phyloP scores from a whole-genome alignment of 2,113 vertebrate genomes.

The Dromaius novaehollandiae region DNA sequence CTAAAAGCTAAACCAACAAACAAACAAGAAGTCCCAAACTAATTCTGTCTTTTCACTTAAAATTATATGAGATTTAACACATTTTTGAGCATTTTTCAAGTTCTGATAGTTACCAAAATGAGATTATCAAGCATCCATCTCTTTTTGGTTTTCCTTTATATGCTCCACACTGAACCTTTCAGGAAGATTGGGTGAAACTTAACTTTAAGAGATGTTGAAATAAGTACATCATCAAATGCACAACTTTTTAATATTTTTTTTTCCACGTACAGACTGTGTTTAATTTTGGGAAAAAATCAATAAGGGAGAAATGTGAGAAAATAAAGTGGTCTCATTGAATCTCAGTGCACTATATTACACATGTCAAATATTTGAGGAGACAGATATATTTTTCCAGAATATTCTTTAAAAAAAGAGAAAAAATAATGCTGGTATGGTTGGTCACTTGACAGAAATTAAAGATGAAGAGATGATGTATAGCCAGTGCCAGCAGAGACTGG shows the following conservation, averaged over 20 bases:
- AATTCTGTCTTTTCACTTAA: neutral
- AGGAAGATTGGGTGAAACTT: neutral
- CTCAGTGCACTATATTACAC: neutral
- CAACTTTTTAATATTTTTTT: neutral
- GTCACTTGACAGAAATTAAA: neutral
- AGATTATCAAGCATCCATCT: neutral
- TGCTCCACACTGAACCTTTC: neutral
- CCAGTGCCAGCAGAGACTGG: neutral
- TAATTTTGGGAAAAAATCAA: neutral
- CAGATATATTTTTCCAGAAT: neutral
- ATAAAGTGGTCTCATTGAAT: neutral
- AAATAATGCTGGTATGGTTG: neutral
- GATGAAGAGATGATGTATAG: neutral
- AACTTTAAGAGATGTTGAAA: neutral
- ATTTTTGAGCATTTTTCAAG: neutral
- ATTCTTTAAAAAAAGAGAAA: neutral
- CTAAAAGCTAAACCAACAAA: neutral
- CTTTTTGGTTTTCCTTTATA: neutral
- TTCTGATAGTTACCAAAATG: neutral
- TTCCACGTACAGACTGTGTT: neutral
- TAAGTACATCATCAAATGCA: rapidly evolving
- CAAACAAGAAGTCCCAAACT: neutral
- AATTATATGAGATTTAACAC: neutral
- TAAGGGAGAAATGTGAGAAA: neutral
- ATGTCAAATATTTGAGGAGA: neutral